A percentile compares a stretch with the other conserved stretches of the same genome.
These are phyloP conservation scores for Muntiacus reevesi DNA, from an alignment of 2,113 vertebrate species.

Conservation along the genomic window DNA sequence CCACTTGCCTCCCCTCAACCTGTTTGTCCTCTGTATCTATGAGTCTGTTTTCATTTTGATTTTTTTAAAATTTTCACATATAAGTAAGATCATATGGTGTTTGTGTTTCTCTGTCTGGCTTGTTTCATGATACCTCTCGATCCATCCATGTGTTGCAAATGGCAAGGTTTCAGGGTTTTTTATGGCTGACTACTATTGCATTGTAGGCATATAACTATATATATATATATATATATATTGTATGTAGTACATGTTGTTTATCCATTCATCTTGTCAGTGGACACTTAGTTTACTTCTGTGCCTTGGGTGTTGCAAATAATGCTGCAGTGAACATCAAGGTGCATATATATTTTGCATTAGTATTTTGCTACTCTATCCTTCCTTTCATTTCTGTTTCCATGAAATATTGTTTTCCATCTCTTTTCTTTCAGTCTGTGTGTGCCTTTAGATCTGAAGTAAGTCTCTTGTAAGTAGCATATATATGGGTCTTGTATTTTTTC, in stretches of 20 bases:
- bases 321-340: neutral
- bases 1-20: neutral
- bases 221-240: neutral
- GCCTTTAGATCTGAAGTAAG: neutral
- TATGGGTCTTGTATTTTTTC: neutral
- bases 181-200: neutral
- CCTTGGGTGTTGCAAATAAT: neutral
- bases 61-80: neutral
- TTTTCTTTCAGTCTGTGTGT: neutral
- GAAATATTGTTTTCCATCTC: neutral
- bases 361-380: neutral
- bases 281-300: accelerated
- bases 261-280: accelerated
- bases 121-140: neutral
- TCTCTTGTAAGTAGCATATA: neutral
- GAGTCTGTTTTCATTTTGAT: neutral
- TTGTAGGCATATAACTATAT: accelerated
- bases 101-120: neutral
- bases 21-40: neutral
- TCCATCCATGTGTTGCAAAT: neutral
- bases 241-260: accelerated
- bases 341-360: accelerated
- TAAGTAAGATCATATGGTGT: neutral
- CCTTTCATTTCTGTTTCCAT: neutral
- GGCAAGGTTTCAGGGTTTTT: neutral